A percentile compares a stretch with the other conserved stretches of the same genome.
These are phyloP conservation scores for Brachionus rotundiformis DNA, from an alignment of 1,140 invertebrate genomes.

Conservation along the genomic window DNA sequence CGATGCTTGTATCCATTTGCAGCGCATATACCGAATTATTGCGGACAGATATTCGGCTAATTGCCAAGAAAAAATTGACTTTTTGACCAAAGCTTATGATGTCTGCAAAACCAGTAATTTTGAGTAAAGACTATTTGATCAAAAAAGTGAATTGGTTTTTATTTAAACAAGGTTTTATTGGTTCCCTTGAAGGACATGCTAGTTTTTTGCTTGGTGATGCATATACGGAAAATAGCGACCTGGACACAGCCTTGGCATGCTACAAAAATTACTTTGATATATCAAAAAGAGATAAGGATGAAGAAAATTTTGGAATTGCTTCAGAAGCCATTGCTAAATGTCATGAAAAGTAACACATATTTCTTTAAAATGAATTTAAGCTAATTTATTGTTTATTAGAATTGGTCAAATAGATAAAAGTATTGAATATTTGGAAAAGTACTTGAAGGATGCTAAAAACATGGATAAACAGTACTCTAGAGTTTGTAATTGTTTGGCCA, in stretches of 20 bases:
- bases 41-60: background rate
- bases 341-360: constrained; percentile 44
- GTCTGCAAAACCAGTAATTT: constrained; percentile 32
- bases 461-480: constrained; percentile 26
- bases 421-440: constrained; percentile 50
- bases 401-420: constrained; percentile 24
- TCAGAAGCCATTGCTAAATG: constrained; percentile 49
- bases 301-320: constrained; percentile 23
- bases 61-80: constrained; percentile 2
- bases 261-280: constrained; percentile 14
- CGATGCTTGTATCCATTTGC: constrained; percentile 41
- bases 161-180: constrained; percentile 1
- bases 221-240: background rate
- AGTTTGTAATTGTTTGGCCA: constrained; percentile 34
- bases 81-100: constrained; percentile 18
- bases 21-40: constrained; percentile 33
- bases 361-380: background rate
- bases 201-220: constrained; percentile 41
- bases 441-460: constrained; percentile 27
- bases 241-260: constrained; percentile 40
- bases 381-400: background rate
- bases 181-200: constrained; percentile 46
- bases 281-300: constrained; percentile 24
- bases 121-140: background rate
- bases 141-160: no score